These are phyloP conservation scores for Mirza zaza DNA, from an alignment of 2,113 vertebrate species.

Conservation along the genomic window DNA sequence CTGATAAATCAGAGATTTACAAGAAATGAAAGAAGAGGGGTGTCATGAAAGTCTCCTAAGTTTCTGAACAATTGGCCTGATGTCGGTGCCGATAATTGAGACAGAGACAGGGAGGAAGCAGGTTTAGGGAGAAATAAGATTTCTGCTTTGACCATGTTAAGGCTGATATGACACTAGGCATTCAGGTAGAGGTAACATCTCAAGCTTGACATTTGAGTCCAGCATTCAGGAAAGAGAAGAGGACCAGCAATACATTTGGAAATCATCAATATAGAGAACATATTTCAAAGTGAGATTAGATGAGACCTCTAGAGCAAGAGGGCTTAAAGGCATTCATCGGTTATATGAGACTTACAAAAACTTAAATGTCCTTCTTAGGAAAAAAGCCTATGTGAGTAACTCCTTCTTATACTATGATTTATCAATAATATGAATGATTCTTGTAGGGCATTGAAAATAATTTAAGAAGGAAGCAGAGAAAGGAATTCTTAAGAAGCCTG, in stretches of 20 bases:
- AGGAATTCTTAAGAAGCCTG: neutral
- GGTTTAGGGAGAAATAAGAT: neutral
- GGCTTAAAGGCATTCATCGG: neutral
- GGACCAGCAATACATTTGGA: neutral
- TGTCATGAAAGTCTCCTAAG: neutral
- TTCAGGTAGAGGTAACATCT: slow-evolving; percentile 14
- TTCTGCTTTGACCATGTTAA: neutral
- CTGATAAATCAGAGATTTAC: neutral
- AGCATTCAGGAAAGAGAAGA: neutral
- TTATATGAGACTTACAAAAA: neutral
- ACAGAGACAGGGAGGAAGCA: neutral
- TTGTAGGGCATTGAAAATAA: neutral
- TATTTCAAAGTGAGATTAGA: slow-evolving; percentile 15
- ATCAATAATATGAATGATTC: neutral
- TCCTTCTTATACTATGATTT: neutral
- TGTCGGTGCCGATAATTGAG: neutral
- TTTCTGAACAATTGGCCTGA: neutral
- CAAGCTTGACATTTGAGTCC: neutral
- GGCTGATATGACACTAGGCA: neutral
- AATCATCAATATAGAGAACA: neutral
- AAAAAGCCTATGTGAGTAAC: neutral
- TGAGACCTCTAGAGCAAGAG: neutral
- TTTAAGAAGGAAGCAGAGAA: neutral
- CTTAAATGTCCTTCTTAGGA: neutral
- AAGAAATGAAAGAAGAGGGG: neutral